These are phyloP conservation scores for Epinotia demarniana DNA, from an alignment of 2,888 invertebrate species.

Conservation along the genomic window DNA sequence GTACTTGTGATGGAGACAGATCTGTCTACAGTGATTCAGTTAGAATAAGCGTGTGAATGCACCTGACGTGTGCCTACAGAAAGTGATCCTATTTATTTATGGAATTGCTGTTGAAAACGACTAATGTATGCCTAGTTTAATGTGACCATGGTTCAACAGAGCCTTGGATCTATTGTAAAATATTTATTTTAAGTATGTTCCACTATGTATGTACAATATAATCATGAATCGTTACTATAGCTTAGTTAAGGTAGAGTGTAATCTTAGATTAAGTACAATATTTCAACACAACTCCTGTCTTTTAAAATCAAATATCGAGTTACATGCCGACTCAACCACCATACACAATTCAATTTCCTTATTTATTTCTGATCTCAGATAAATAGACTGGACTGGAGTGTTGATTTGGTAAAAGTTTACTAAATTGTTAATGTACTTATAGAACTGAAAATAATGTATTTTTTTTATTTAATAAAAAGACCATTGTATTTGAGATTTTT, in stretches of 20 bases:
- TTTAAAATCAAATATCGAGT: conserved; percentile 46
- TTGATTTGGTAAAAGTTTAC: conserved; percentile 82
- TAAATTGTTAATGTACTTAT: conserved; percentile 83
- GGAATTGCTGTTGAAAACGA: conserved; percentile 49
- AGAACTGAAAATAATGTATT: conserved; percentile 81
- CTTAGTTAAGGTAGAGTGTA: conserved; percentile 67
- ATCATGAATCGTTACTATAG: conserved; percentile 67
- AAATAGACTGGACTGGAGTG: conserved; percentile 68
- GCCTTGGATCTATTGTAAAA: conserved; percentile 66
- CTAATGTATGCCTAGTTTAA: conserved; percentile 64
- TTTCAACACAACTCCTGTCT: conserved; percentile 41
- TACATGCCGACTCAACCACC: conserved; percentile 50
- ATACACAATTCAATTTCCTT: conserved; percentile 57
- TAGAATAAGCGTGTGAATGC: conserved; percentile 57
- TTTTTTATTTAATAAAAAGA: conserved; percentile 82
- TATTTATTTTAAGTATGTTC: conserved; percentile 70
- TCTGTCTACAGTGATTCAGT: conserved; percentile 65
- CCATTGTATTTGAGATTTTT: conserved; percentile 62
- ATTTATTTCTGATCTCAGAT: conserved; percentile 80
- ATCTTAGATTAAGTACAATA: conserved; percentile 65
- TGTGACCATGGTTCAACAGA: conserved; percentile 61
- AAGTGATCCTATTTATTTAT: conserved; percentile 53
- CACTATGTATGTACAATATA: conserved; percentile 74
- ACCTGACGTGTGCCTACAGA: conserved; percentile 54
- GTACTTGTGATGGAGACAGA: conserved; percentile 61